These are phyloP conservation scores for Nothura maculosa DNA, from an alignment of 2,797 vertebrate genomes.

Conservation along the genomic window DNA sequence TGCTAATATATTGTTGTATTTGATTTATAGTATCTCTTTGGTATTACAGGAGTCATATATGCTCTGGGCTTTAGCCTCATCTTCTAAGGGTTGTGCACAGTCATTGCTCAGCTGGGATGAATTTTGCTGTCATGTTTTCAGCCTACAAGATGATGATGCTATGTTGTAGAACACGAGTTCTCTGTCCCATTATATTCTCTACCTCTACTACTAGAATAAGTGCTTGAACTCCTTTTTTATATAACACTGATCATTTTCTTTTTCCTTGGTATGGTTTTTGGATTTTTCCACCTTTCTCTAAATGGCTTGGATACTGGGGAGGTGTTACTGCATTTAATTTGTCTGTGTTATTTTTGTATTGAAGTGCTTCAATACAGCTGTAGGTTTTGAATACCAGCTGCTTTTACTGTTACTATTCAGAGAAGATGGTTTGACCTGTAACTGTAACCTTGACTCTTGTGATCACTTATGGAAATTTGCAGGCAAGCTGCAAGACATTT, in stretches of 20 bases:
- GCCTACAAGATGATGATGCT: background rate
- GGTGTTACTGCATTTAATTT: slow-evolving; percentile 19
- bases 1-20: background rate
- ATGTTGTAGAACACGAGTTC: background rate
- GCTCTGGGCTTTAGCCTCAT: background rate
- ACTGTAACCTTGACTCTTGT: slow-evolving; percentile 8
- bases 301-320: background rate
- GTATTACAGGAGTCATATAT: background rate
- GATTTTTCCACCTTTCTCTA: background rate
- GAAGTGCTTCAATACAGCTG: background rate
- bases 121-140: background rate
- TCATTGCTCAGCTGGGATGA: background rate
- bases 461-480: slow-evolving; percentile 11
- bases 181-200: background rate
- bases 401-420: slow-evolving; percentile 43
- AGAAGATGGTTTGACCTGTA: slow-evolving; percentile 25
- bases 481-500: slow-evolving; percentile 39
- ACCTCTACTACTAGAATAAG: background rate
- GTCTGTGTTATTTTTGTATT: background rate
- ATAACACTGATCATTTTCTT: background rate
- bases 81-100: background rate
- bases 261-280: background rate
- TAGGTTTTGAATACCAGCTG: slow-evolving; percentile 14
- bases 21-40: background rate
- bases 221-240: background rate